Evolutionary conservation across 2,113 vertebrate species (phyloP).

Genomic region (Theristicus caerulescens): DNA sequence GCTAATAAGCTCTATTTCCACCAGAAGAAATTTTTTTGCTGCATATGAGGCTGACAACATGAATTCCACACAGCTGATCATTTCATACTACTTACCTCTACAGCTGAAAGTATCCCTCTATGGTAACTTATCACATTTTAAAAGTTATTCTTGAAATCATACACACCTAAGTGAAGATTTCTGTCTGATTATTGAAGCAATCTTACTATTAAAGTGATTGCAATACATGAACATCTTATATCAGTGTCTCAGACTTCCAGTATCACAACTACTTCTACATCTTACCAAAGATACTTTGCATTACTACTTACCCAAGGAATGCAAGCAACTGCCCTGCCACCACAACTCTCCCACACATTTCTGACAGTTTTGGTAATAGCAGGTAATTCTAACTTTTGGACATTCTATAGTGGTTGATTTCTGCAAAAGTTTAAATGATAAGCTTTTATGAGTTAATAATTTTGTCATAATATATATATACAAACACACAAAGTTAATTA

Average conservation of each 20-base stretch:
- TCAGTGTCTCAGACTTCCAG: not conserved
- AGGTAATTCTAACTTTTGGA: not conserved
- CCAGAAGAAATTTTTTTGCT: not conserved
- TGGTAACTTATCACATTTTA: not conserved
- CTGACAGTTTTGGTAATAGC: not conserved
- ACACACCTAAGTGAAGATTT: not conserved
- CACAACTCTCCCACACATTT: not conserved
- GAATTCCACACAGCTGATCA: not conserved
- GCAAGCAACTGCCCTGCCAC: not conserved
- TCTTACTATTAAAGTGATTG: not conserved
- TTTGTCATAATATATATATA: not conserved
- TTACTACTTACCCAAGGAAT: not conserved
- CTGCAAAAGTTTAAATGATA: not conserved
- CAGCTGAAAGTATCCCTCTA: not conserved
- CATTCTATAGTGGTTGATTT: not conserved
- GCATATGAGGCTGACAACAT: not conserved
- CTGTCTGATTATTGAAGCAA: not conserved
- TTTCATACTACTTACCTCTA: not conserved
- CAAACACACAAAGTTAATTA: not conserved
- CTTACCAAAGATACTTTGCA: not conserved
- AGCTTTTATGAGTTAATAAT: not conserved
- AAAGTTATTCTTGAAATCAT: not conserved
- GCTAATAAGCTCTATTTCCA: conserved; percentile 29
- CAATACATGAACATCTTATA: not conserved
- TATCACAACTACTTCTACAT: not conserved